Conservation (phyloP, 2,888 invertebrate species). For the Agonopterix heracliana region DNA sequence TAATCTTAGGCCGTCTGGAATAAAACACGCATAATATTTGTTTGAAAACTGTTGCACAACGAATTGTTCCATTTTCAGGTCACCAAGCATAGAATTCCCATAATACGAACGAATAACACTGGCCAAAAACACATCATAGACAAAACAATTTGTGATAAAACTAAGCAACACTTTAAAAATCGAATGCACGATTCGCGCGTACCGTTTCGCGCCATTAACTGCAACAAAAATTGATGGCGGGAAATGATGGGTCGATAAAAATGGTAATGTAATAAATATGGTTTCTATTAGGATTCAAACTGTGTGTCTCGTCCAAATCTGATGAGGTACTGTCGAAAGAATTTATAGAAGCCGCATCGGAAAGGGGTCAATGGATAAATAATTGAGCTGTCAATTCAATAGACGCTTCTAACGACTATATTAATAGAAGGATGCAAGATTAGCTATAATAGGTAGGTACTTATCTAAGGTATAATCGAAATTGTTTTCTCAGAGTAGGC, state of each 20-base stretch:
- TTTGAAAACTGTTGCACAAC: background rate
- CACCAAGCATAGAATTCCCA: background rate
- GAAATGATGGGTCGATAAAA: conserved; percentile 34
- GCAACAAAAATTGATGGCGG: conserved; percentile 30
- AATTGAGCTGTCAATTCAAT: conserved; percentile 37
- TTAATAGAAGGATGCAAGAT: no score
- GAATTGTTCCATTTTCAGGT: background rate
- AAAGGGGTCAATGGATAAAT: conserved; percentile 59
- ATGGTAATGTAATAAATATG: conserved; percentile 41
- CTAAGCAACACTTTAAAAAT: conserved; percentile 1
- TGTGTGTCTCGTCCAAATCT: conserved; percentile 44
- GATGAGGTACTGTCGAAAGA: conserved; percentile 24
- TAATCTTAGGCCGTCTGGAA: background rate
- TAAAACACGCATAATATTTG: background rate
- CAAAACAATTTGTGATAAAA: conserved; percentile 3
- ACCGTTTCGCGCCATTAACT: conserved; percentile 39
- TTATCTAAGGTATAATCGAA: no score
- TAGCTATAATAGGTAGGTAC: no score
- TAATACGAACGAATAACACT: conserved; percentile 15
- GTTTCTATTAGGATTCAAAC: conserved; percentile 46
- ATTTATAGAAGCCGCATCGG: conserved; percentile 26
- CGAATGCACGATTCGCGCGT: conserved; percentile 27
- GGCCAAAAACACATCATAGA: conserved; percentile 27
- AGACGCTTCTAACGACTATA: background rate
- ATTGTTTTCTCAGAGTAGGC: no score